Conservation (phyloP, 2,888 invertebrate genomes). For the Gandaritis pyraliata region DNA sequence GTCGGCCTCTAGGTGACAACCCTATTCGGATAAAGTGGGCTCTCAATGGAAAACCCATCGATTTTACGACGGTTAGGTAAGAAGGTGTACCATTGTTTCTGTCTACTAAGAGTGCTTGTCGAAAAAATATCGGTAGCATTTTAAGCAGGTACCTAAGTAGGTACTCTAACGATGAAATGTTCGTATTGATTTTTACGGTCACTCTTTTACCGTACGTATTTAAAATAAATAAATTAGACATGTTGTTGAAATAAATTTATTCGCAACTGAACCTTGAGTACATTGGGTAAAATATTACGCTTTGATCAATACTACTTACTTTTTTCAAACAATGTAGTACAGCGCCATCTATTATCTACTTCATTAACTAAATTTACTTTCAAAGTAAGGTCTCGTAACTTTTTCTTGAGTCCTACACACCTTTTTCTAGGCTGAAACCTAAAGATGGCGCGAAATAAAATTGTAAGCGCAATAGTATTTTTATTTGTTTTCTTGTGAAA, state of each 20-base stretch:
- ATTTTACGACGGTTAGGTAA: conserved; percentile 79
- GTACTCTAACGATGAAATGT: neutral
- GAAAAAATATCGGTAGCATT: no score
- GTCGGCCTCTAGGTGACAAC: conserved; percentile 91
- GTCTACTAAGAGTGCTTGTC: no score
- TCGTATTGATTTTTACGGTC: no score
- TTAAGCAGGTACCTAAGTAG: no score
- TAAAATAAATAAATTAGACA: no score
- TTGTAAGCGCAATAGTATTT: no score
- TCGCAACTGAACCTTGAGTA: no score
- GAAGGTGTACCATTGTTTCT: conserved; percentile 3
- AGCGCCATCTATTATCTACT: conserved; percentile 1
- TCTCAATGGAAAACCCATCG: conserved; percentile 87
- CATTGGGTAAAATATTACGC: no score
- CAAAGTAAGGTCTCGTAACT: neutral
- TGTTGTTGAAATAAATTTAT: no score
- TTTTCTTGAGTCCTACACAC: neutral
- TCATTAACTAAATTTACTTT: neutral
- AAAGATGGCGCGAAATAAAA: conserved; percentile 39
- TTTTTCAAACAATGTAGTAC: neutral
- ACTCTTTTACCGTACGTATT: no score
- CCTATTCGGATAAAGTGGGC: conserved; percentile 93
- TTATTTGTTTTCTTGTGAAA: no score
- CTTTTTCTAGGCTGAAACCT: neutral
- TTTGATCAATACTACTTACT: neutral